Evolutionary conservation across 2,888 invertebrate species (phyloP).

Genomic region (Lycocerus yunnanus): DNA sequence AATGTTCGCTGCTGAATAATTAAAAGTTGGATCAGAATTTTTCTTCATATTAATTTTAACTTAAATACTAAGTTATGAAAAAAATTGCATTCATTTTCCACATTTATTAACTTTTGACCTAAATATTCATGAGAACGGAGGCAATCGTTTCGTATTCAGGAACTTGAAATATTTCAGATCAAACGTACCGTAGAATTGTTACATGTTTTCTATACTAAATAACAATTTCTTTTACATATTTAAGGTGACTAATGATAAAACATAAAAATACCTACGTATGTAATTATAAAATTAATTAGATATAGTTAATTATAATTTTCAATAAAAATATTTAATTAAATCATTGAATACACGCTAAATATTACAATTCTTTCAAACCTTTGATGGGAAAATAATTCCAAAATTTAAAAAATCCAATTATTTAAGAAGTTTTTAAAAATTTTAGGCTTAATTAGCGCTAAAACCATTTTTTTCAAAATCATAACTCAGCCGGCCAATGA

Average conservation of each 20-base stretch:
- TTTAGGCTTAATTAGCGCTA: too few species aligned
- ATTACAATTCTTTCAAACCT: neutral
- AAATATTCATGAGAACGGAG: neutral
- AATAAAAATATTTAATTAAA: neutral
- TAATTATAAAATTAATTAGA: neutral
- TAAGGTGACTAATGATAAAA: neutral
- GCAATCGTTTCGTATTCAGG: neutral
- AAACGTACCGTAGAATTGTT: slow-evolving; percentile 1
- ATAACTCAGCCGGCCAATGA: too few species aligned
- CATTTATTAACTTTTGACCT: neutral
- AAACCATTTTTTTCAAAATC: too few species aligned
- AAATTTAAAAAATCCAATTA: neutral
- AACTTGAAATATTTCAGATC: slow-evolving; percentile 3
- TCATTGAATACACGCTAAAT: neutral
- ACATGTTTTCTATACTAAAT: neutral
- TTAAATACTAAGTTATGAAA: neutral
- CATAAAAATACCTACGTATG: neutral
- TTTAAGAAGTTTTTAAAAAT: too few species aligned
- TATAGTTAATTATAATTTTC: neutral
- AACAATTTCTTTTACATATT: slow-evolving; percentile 1
- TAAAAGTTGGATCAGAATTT: neutral
- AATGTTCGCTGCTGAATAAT: too few species aligned
- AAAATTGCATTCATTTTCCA: neutral
- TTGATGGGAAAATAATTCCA: neutral
- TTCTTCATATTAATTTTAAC: neutral